Evolutionary conservation across 1,140 invertebrate species (phyloP).

Genomic region (Acromyrmex charruanus): DNA sequence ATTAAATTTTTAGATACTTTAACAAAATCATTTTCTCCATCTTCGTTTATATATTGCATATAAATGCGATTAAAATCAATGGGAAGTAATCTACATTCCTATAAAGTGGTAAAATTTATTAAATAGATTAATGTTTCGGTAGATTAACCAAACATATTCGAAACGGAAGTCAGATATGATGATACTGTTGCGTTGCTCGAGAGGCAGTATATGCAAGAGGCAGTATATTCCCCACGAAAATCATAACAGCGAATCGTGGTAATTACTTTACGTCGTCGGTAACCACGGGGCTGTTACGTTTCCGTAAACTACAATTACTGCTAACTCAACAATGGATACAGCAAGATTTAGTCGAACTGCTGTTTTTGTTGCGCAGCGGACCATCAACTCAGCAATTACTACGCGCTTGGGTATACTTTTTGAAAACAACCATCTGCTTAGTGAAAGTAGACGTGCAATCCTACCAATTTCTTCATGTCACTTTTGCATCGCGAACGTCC

Average conservation of each 20-base stretch:
- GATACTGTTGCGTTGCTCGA: background rate
- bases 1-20: too few species aligned
- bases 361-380: slow-evolving; percentile 66
- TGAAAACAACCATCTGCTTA: slow-evolving; percentile 68
- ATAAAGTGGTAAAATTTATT: slow-evolving; percentile 12
- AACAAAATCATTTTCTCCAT: too few species aligned
- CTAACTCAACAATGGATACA: slow-evolving; percentile 69
- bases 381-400: slow-evolving; percentile 70
- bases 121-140: background rate
- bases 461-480: slow-evolving; percentile 62
- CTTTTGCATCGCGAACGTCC: slow-evolving; percentile 35
- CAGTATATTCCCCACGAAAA: slow-evolving; percentile 40
- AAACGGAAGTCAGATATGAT: slow-evolving; percentile 33
- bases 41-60: background rate
- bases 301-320: slow-evolving; percentile 63
- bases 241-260: slow-evolving; percentile 58
- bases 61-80: background rate
- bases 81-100: background rate
- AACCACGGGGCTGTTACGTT: slow-evolving; percentile 63
- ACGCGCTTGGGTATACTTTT: slow-evolving; percentile 50
- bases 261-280: slow-evolving; percentile 66
- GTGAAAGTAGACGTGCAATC: slow-evolving; percentile 63
- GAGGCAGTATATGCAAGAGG: background rate
- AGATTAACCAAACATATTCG: background rate
- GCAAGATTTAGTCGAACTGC: slow-evolving; percentile 62